Evolutionary conservation across 2,113 vertebrate species (phyloP).

Genomic region (Bubo bubo): DNA sequence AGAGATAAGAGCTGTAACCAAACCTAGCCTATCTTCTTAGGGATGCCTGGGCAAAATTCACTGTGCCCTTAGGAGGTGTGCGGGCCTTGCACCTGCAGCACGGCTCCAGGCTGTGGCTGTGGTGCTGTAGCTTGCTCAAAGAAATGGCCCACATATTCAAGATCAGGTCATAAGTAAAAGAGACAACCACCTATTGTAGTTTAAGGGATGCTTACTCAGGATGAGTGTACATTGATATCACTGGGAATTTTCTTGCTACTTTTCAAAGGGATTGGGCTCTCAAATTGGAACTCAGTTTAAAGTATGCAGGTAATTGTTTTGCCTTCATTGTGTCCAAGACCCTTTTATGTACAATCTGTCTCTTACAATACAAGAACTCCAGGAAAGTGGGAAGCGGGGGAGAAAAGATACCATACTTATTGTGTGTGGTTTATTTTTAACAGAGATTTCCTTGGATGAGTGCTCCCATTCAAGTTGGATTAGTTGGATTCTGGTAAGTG

Average conservation of each 20-base stretch:
- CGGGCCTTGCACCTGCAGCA: neutral
- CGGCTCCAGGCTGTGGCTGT: too few species aligned
- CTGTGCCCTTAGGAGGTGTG: neutral
- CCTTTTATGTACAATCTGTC: neutral
- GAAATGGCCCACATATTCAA: neutral
- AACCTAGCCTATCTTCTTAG: neutral
- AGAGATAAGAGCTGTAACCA: neutral
- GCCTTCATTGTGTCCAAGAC: neutral
- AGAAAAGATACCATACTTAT: neutral
- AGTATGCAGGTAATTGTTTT: neutral
- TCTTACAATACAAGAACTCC: neutral
- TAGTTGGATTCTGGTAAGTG: conserved; percentile 94
- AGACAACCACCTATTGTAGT: accelerated
- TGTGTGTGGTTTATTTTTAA: conserved; percentile 9
- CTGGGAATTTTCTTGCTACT: neutral
- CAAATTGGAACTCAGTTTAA: neutral
- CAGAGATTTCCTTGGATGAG: conserved; percentile 96
- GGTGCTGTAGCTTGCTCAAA: neutral
- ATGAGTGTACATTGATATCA: neutral
- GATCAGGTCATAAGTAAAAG: neutral
- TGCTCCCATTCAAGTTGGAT: conserved; percentile 95
- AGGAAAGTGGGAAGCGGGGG: neutral
- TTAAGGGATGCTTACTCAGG: neutral
- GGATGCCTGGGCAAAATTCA: neutral
- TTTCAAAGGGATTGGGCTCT: neutral